Evolutionary conservation across 2,113 vertebrate species (phyloP), one percentile per base, ranked within the genome.

Genomic region (Hylia prasina): DNA sequence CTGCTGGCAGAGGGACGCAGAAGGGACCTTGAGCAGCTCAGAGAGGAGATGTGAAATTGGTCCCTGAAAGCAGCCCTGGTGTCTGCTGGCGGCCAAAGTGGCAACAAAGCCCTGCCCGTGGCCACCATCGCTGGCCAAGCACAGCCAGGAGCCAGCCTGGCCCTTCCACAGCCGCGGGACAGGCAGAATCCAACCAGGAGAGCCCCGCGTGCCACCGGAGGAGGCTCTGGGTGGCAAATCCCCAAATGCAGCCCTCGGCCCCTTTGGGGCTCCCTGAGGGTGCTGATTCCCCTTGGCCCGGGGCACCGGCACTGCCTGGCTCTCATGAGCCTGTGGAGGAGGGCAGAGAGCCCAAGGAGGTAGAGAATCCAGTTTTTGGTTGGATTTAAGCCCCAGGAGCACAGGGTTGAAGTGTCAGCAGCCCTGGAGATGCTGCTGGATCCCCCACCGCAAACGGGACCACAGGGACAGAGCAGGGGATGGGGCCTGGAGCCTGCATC

Each of bases 1-100:
- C 25, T 19, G 33, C 81, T 79, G 68, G 64, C 54, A 61, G 21
- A 65, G 30, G 54, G 71, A 27, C 56, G 27, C 8, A n/a, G 10
- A 76, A 75, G 56, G 18, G 45, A 73, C 33, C 42, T 79, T 63
- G 20, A n/a, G 27, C 39, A 47, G 60, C 58, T 81, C 31, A 1
- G 21, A 60, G 54, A 45, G 4, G 33, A 39, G 42, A 63, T 1
- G 8, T 15, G 51, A 53, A 53, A 61, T 0, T 0, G 0, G 6
- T 6, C 48, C 56, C 44, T 77, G 71, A 35, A 61, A 86, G 48
- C 8, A 51, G n/a, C 33, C 7, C 14, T 1, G 0, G 1, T 33
- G 39, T 7, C 72, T 58, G 42, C 22, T 0, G 1, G 42, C 53
- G 50, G 25, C 45, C 31, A 20, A 64, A 23, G 68, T 15, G 63